Evolutionary conservation across 2,113 vertebrate species (phyloP), one percentile per base, ranked within the genome.

Genomic region (Electrona antarctica): DNA sequence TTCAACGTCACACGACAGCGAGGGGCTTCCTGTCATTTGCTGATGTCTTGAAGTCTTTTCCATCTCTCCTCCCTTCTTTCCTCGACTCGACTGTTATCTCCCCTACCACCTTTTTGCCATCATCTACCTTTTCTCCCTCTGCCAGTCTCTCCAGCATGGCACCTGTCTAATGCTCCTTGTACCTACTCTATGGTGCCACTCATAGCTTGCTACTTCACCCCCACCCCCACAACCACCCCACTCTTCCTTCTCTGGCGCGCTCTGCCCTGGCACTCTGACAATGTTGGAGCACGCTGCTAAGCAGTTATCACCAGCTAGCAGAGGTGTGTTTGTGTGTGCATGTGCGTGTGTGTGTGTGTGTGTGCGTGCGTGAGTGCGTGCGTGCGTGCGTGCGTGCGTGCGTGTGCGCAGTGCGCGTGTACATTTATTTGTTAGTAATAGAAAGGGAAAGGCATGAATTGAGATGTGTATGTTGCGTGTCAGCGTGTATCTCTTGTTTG

Each of bases 271-370:
- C 88, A 85, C 82, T 72, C 82, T 88, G 91, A 88, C 88, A 92
- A 87, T 89, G 87, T 86, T 85, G 87, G 86, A 88, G 88, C 88
- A 75, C 81, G 77, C 85, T 60, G 84, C 82, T 89, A 85, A 91
- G 87, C 91, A 92, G 82, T 92, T 92, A 92, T 92, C 91, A 85
- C 86, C 86, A 79, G 86, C 89, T 85, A 75, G 81, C 91, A 92
- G 91, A 85, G 77, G 78, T 85, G 86, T 89, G 83, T 80, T 71
- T 63, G 48, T 29, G 79, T 68, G 69, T 60, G 69, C 67, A 59
- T 54, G 74, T 60, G 76, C 76, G 74, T 71, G 61, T 71, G 52
- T 82, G 82, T 81, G 74, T 86, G 79, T 82, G 76, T 73, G 71
- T 86, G 54, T 71, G 69, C n/a, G 41, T 77, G 78, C 64, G 75